Conservation (phyloP, 37 sponge, comb jelly and placozoan genomes). For the Oscarella lobularis region DNA sequence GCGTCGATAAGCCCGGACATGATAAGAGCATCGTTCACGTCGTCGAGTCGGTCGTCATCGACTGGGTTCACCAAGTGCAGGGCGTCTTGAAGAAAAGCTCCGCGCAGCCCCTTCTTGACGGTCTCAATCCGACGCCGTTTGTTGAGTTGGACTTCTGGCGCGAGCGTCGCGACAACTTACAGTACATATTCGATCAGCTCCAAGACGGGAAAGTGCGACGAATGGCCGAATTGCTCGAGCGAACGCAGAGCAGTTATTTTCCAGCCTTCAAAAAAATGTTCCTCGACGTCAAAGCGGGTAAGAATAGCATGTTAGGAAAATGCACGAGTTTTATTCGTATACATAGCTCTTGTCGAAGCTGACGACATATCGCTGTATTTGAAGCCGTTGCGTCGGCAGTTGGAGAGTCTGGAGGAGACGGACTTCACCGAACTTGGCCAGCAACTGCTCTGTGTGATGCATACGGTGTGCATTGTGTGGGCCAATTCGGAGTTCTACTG, state of each 20-base stretch:
- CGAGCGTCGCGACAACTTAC: conserved; percentile 64
- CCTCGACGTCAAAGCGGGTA: conserved; percentile 46
- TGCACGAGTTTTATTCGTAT: too few species aligned
- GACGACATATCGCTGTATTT: conserved; percentile 68
- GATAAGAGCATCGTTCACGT: conserved; percentile 74
- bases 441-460: conserved; percentile 53
- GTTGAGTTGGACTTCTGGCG: conserved; percentile 94
- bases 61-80: conserved; percentile 89
- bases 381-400: conserved; percentile 44
- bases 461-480: conserved; percentile 82
- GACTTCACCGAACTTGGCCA: conserved; percentile 56
- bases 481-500: conserved; percentile 73
- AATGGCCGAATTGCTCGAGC: conserved; percentile 71
- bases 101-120: conserved; percentile 73
- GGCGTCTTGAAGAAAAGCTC: conserved; percentile 81
- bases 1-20: too few species aligned
- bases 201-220: neutral
- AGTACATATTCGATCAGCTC: conserved; percentile 91
- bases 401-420: conserved; percentile 80
- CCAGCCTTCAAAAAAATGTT: conserved; percentile 70
- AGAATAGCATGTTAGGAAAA: too few species aligned
- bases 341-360: conserved; percentile 76
- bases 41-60: conserved; percentile 88
- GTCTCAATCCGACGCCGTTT: conserved; percentile 74
- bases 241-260: conserved; percentile 77